These are phyloP conservation scores for Vulpes vulpes DNA, from an alignment of 2,113 vertebrate species.

Conservation along the genomic window DNA sequence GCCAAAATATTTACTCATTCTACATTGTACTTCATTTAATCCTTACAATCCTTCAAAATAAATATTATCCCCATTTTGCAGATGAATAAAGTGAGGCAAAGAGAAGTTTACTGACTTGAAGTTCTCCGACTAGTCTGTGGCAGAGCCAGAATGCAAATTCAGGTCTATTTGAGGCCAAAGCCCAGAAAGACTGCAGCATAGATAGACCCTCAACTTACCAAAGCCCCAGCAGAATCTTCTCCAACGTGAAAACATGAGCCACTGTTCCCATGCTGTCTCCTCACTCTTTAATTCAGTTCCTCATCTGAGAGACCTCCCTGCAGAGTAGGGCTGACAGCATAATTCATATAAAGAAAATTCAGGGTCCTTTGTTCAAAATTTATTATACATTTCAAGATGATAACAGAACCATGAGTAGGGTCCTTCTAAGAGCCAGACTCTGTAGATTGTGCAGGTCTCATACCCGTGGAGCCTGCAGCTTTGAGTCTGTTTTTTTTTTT, in stretches of 20 bases:
- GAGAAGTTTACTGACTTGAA: not conserved
- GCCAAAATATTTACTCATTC: not conserved
- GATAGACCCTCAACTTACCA: not conserved
- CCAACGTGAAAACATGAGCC: not conserved
- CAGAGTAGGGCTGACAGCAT: not conserved
- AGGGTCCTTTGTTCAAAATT: not conserved
- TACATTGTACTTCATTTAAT: conserved; percentile 15
- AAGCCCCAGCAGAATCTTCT: not conserved
- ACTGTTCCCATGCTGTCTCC: not conserved
- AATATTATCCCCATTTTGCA: not conserved
- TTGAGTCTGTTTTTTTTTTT: not conserved
- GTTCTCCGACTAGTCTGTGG: not conserved
- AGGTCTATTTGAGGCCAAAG: not conserved
- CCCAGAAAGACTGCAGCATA: not conserved
- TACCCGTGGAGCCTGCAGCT: not conserved
- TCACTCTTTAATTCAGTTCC: not conserved
- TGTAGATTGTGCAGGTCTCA: not conserved
- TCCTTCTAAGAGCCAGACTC: not conserved
- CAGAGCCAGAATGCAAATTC: not conserved
- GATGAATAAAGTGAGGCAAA: conserved; percentile 32
- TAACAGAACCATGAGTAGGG: not conserved
- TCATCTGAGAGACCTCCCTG: not conserved
- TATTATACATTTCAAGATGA: not conserved
- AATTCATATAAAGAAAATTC: conserved; percentile 38
- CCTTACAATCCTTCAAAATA: not conserved